Conservation (phyloP, 2,888 invertebrate species). For the Drepanosiphum platanoidis region DNA sequence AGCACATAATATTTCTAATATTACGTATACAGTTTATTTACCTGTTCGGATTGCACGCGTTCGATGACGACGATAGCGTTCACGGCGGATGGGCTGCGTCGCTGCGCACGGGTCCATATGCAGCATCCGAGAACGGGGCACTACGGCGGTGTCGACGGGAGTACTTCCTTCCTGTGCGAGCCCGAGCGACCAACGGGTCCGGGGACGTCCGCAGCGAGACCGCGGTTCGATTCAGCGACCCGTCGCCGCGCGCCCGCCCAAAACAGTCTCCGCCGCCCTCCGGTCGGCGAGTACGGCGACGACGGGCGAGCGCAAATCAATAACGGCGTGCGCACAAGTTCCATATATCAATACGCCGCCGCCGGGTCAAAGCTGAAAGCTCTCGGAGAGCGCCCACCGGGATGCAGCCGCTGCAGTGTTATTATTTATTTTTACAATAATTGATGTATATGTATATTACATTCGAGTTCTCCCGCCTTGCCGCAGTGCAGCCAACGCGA, state of each 20-base stretch:
- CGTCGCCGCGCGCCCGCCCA: background rate
- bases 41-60: background rate
- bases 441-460: too few relatives aligned
- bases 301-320: slow-evolving; percentile 12
- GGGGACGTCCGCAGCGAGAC: background rate
- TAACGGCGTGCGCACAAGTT: slow-evolving; percentile 6
- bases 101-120: background rate
- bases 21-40: background rate
- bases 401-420: background rate
- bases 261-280: background rate
- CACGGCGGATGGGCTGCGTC: too few relatives aligned
- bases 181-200: background rate
- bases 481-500: background rate
- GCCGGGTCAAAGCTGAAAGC: background rate
- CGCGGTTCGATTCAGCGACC: background rate
- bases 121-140: background rate
- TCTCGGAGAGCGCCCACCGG: background rate
- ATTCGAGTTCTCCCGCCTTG: background rate
- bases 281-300: background rate
- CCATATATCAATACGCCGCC: slow-evolving; percentile 8
- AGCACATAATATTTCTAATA: too few relatives aligned
- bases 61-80: background rate
- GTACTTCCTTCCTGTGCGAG: background rate
- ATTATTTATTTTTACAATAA: too few relatives aligned
- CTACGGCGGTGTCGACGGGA: background rate